These are phyloP conservation scores for Peromyscus attwateri DNA, from an alignment of 2,797 vertebrate genomes.

Conservation along the genomic window DNA sequence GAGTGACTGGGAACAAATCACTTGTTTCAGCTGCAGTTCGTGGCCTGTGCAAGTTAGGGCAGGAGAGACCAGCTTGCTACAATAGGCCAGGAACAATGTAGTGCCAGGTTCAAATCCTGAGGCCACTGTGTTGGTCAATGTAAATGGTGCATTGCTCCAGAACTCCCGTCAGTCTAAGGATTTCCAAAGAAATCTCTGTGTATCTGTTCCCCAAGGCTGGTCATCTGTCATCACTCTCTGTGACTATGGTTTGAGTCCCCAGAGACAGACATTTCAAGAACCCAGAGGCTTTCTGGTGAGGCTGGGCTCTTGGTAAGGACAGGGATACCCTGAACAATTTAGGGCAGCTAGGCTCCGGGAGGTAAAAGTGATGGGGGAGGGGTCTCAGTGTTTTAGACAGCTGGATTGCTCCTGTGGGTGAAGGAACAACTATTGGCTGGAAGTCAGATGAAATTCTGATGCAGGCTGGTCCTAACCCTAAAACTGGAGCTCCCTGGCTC, in stretches of 20 bases:
- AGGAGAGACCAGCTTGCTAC: not conserved
- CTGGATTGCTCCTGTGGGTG: not conserved
- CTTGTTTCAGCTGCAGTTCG: not conserved
- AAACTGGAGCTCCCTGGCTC: not conserved
- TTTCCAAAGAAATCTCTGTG: not conserved
- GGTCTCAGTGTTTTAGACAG: not conserved
- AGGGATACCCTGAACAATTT: not conserved
- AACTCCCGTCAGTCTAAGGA: not conserved
- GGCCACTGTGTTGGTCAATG: not conserved
- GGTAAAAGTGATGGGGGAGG: not conserved
- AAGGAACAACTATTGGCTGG: not conserved
- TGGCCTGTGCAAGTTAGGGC: not conserved
- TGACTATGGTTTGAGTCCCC: not conserved
- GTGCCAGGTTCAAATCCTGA: not conserved
- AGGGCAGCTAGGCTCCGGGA: not conserved
- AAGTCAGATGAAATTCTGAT: not conserved
- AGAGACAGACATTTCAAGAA: not conserved
- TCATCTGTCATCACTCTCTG: not conserved
- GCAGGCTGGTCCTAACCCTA: fast-evolving
- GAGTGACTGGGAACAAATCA: not conserved
- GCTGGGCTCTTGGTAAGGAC: not conserved
- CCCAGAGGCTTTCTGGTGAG: not conserved
- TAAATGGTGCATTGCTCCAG: not conserved
- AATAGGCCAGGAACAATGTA: not conserved
- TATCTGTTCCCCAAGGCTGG: not conserved